phyloP scores from a whole-genome alignment of 2,888 invertebrate genomes.

The Germaria angustata region DNA sequence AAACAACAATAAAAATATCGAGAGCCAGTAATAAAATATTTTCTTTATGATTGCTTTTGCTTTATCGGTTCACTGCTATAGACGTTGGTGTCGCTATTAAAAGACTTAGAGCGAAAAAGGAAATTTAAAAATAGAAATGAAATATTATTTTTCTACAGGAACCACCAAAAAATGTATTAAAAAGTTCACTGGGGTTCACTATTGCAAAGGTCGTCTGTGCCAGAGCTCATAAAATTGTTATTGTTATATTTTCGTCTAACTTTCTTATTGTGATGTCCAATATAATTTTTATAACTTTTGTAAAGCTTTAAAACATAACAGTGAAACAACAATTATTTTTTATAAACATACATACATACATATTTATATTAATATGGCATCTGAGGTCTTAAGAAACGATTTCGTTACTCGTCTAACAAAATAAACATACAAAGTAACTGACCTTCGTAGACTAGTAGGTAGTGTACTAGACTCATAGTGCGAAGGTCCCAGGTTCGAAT shows the following conservation, averaged over 20 bases:
- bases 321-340: too few species aligned
- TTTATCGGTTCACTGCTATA: not conserved
- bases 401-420: constrained; percentile 37
- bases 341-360: constrained; percentile 1
- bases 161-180: constrained; percentile 3
- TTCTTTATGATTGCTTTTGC: constrained; percentile 22
- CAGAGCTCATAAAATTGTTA: too few species aligned
- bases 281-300: too few species aligned
- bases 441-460: too few species aligned
- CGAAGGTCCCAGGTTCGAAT: too few species aligned
- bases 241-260: too few species aligned
- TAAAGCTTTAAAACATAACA: too few species aligned
- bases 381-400: constrained; percentile 39
- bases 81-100: not conserved
- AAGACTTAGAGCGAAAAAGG: constrained; percentile 23
- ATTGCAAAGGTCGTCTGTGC: too few species aligned
- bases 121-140: constrained; percentile 17
- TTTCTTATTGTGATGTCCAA: too few species aligned
- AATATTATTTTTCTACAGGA: constrained; percentile 3
- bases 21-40: constrained; percentile 21
- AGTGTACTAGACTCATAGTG: too few species aligned
- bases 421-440: too few species aligned
- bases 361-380: constrained; percentile 34
- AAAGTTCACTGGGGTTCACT: too few species aligned
- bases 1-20: constrained; percentile 28